Evolutionary conservation across 2,113 vertebrate species (phyloP).

Genomic region (Phyllostomus discolor): DNA sequence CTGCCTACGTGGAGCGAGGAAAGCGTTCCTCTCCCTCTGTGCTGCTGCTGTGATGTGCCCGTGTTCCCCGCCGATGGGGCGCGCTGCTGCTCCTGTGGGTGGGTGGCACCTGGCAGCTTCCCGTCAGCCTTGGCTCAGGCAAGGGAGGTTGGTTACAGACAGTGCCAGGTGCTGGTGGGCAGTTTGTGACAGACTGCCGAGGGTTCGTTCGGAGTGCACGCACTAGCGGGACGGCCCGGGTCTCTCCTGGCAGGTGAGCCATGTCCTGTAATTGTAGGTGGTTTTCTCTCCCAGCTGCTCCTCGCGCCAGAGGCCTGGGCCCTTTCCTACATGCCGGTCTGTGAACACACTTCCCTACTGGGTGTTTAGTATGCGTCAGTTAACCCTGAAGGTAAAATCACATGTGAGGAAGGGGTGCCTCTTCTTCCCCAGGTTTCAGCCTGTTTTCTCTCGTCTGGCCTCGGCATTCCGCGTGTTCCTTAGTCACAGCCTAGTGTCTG

Average conservation of each 20-base stretch:
- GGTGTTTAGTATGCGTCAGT: background rate
- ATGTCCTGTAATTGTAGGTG: background rate
- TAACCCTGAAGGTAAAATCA: background rate
- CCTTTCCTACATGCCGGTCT: background rate
- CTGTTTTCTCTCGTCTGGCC: background rate
- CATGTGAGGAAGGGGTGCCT: background rate
- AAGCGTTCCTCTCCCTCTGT: background rate
- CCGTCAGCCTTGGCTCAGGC: background rate
- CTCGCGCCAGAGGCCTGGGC: background rate
- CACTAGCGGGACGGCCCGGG: background rate
- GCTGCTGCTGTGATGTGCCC: background rate
- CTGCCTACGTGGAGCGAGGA: background rate
- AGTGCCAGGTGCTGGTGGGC: background rate
- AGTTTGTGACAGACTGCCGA: background rate
- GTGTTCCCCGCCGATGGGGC: background rate
- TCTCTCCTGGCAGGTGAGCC: background rate
- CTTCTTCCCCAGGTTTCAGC: background rate
- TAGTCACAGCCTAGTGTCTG: background rate
- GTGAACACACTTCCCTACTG: background rate
- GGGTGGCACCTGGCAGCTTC: background rate
- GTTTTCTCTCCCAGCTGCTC: background rate
- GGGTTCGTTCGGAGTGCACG: background rate
- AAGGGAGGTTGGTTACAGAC: background rate
- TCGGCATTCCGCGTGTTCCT: background rate
- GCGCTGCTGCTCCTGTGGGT: background rate